Conservation (phyloP, 2,888 invertebrate genomes). For the Hetaerina titia region DNA sequence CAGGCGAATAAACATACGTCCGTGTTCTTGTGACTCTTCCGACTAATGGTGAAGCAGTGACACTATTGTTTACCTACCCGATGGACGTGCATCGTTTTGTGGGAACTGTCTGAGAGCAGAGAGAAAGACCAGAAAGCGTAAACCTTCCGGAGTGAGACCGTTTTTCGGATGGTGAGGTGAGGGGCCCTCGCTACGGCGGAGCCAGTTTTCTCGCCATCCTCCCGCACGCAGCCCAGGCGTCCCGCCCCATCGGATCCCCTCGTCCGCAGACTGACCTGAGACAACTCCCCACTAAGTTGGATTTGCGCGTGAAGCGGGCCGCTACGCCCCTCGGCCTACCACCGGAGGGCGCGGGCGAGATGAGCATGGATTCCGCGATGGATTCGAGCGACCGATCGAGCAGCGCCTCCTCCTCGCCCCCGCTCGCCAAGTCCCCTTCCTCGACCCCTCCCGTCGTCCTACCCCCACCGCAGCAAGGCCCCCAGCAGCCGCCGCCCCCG, state of each 20-base stretch:
- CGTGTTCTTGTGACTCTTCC: not conserved
- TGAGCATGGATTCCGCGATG: slow-evolving; percentile 80
- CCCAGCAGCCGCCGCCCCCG: slow-evolving; percentile 68
- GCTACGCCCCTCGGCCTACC: slow-evolving; percentile 51
- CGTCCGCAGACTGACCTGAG: slow-evolving; percentile 13
- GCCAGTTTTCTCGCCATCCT: slow-evolving; percentile 28
- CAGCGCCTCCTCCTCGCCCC: slow-evolving; percentile 79
- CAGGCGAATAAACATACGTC: not conserved
- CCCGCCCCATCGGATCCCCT: not conserved
- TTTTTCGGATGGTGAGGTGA: slow-evolving; percentile 1
- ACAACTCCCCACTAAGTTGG: slow-evolving; percentile 59
- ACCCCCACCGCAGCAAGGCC: slow-evolving; percentile 68
- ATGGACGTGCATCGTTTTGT: not conserved
- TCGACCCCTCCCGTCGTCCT: slow-evolving; percentile 77
- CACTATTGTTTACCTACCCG: not conserved
- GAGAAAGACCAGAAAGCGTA: not conserved
- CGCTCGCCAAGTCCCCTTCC: slow-evolving; percentile 77
- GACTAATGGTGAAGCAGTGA: not conserved
- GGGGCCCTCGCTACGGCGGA: slow-evolving; percentile 56
- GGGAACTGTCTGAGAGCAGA: not conserved
- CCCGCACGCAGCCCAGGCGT: not conserved
- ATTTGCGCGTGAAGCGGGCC: slow-evolving; percentile 61
- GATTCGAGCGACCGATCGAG: slow-evolving; percentile 81
- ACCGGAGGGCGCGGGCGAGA: slow-evolving; percentile 71
- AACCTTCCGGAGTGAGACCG: not conserved